Conservation (phyloP, 2,888 invertebrate species). For the Deilephila elpenor region DNA sequence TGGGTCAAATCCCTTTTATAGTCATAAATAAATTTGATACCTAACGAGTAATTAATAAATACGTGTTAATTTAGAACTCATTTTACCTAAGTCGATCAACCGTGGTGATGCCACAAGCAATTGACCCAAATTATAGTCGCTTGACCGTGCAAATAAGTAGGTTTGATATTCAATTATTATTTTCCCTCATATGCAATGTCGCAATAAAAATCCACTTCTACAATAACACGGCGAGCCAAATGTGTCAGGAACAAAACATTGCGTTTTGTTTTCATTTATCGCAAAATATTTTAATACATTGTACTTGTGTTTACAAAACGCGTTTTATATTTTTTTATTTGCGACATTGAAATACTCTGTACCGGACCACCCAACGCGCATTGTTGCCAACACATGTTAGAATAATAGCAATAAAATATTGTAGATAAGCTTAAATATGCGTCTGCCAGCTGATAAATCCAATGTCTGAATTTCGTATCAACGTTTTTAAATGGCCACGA, state of each 20-base stretch:
- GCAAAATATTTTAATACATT: slow-evolving; percentile 31
- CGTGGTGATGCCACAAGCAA: no score
- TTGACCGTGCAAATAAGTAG: no score
- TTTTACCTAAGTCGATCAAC: no score
- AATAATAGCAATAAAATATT: slow-evolving; percentile 60
- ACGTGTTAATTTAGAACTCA: no score
- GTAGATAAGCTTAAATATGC: slow-evolving; percentile 60
- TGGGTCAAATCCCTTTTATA: background rate
- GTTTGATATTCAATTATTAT: no score
- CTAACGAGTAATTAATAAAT: no score
- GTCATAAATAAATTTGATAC: background rate
- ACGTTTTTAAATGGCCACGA: slow-evolving; percentile 31
- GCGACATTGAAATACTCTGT: slow-evolving; percentile 49
- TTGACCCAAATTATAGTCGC: no score
- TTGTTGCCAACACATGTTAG: slow-evolving; percentile 56
- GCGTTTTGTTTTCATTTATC: slow-evolving; percentile 23
- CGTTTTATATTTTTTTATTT: slow-evolving; percentile 48
- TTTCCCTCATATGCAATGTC: background rate
- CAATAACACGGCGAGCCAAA: slow-evolving; percentile 11
- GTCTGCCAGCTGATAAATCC: slow-evolving; percentile 50
- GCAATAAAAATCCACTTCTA: background rate
- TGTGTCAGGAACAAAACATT: slow-evolving; percentile 26
- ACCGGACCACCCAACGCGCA: slow-evolving; percentile 59
- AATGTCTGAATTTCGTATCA: slow-evolving; percentile 50
- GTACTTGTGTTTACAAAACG: slow-evolving; percentile 63